These are phyloP conservation scores for Hydrochoerus hydrochaeris DNA, from an alignment of 2,113 vertebrate species.

Conservation along the genomic window DNA sequence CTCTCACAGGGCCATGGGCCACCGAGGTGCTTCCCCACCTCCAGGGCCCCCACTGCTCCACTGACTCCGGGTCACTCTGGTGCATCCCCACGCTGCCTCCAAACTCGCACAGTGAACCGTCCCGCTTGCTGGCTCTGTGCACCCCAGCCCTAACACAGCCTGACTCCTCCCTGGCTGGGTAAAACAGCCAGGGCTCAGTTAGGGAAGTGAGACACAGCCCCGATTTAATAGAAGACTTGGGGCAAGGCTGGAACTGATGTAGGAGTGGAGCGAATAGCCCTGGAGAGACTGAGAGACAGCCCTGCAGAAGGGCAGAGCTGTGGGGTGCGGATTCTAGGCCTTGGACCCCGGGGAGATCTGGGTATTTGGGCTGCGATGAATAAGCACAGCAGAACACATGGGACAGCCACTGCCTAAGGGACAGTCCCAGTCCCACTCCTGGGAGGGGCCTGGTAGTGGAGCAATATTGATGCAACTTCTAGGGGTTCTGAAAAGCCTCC, in stretches of 20 bases:
- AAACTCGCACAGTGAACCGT: neutral
- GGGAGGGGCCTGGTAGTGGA: too few relatives aligned
- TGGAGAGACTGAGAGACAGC: rapidly evolving
- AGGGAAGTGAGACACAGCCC: neutral
- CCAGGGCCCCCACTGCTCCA: neutral
- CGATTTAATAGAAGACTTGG: neutral
- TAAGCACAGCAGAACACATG: neutral
- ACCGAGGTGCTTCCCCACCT: neutral
- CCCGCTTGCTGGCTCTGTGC: rapidly evolving
- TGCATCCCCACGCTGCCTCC: too few relatives aligned
- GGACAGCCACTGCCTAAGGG: neutral
- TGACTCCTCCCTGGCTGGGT: neutral
- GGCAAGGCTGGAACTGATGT: neutral
- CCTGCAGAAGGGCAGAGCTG: too few relatives aligned
- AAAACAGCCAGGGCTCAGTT: too few relatives aligned
- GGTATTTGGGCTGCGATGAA: rapidly evolving
- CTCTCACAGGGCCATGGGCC: neutral
- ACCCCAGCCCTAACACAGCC: neutral
- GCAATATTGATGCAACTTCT: too few relatives aligned
- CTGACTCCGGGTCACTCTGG: neutral
- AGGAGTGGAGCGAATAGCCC: neutral
- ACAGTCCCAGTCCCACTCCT: neutral
- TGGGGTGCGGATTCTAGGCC: too few relatives aligned
- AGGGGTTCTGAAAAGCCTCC: neutral
- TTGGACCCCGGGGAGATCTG: rapidly evolving